Evolutionary conservation across 2,797 vertebrate genomes (phyloP).

Genomic region (Pseudotriccus pelzelni): DNA sequence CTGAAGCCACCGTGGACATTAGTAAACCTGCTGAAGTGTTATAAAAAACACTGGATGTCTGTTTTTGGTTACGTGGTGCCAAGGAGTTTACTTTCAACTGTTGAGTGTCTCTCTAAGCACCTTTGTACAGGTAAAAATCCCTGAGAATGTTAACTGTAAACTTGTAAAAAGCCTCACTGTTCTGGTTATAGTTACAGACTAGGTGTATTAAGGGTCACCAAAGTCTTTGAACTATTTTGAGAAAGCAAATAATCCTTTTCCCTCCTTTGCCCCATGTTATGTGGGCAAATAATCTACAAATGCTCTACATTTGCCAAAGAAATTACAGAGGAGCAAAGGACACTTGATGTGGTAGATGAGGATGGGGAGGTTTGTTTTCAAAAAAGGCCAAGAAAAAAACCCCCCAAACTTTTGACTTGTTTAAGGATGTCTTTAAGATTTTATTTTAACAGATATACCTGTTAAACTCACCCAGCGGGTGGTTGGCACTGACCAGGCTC

Average conservation of each 20-base stretch:
- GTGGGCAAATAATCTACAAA: background rate
- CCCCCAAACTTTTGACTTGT: background rate
- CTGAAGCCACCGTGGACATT: slow-evolving; percentile 91
- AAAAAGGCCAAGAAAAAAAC: rapidly evolving
- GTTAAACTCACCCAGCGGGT: background rate
- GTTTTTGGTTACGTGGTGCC: slow-evolving; percentile 87
- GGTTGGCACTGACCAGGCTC: background rate
- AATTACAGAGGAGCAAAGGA: background rate
- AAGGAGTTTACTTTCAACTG: slow-evolving; percentile 74
- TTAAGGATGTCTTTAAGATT: background rate
- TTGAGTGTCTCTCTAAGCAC: slow-evolving; percentile 80
- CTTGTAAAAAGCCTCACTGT: background rate
- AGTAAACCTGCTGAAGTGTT: slow-evolving; percentile 82
- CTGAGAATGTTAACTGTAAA: background rate
- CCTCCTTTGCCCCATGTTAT: background rate
- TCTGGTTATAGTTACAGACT: background rate
- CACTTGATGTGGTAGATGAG: background rate
- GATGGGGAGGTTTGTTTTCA: background rate
- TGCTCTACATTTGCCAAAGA: background rate
- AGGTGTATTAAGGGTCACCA: background rate
- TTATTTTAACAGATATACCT: background rate
- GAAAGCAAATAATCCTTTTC: background rate
- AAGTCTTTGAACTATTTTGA: background rate
- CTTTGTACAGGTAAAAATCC: slow-evolving; percentile 81
- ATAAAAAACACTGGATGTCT: slow-evolving; percentile 92